phyloP scores from a whole-genome alignment of 2,113 vertebrate genomes.

The Rynchops niger region DNA sequence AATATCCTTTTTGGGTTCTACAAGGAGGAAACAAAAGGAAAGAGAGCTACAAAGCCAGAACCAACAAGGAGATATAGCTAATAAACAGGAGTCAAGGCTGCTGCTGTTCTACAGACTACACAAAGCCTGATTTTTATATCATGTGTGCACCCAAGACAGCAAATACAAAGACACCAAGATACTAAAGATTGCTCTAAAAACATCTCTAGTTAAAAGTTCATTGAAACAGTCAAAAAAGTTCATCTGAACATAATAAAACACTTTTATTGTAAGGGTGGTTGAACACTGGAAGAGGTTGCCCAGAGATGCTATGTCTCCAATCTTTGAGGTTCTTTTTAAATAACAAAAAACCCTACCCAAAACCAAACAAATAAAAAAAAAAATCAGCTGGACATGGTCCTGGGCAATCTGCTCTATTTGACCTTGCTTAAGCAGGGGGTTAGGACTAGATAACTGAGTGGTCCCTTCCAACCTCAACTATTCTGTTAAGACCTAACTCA shows the following conservation, averaged over 20 bases:
- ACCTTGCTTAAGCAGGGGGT: not conserved
- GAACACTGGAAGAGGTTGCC: not conserved
- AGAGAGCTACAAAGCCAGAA: not conserved
- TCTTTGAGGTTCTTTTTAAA: not conserved
- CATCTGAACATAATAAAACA: not conserved
- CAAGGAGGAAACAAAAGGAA: not conserved
- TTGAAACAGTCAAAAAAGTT: not conserved
- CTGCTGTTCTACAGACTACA: not conserved
- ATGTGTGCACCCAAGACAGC: not conserved
- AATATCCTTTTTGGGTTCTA: not conserved
- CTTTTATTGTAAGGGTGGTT: not conserved
- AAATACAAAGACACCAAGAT: not conserved
- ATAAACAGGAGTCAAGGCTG: not conserved
- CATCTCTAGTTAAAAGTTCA: not conserved
- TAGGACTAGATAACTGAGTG: not conserved
- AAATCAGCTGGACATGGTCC: not conserved
- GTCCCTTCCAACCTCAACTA: not conserved
- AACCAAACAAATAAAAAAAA: not conserved
- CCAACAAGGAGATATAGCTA: not conserved
- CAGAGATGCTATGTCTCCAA: not conserved
- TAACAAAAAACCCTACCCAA: not conserved
- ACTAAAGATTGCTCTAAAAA: not conserved
- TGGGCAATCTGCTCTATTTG: not conserved
- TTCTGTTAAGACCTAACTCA: not conserved
- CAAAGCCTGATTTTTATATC: not conserved